Conservation (phyloP, 2,888 invertebrate genomes). For the Drymonia ruficornis region DNA sequence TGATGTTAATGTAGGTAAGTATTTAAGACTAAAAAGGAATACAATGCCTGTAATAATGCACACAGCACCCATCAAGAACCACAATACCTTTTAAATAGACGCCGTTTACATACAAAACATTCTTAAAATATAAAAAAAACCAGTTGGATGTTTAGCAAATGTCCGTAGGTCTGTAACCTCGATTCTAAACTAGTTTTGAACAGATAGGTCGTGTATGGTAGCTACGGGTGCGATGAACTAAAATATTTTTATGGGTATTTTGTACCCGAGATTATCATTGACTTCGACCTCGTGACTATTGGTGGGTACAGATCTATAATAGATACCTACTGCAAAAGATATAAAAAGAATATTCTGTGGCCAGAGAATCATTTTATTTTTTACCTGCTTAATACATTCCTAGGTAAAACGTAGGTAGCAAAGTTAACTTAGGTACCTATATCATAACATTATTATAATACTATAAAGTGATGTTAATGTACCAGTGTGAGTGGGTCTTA, state of each 20-base stretch:
- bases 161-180: slow-evolving; percentile 4
- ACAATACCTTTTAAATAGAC: neutral
- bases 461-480: too few relatives aligned
- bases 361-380: too few relatives aligned
- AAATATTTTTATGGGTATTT: slow-evolving; percentile 1
- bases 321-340: neutral
- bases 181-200: neutral
- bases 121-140: slow-evolving; percentile 2
- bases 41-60: neutral
- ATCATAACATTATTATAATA: too few relatives aligned
- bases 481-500: too few relatives aligned
- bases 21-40: too few relatives aligned
- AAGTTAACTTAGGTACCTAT: too few relatives aligned
- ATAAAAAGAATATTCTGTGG: neutral
- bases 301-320: neutral
- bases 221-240: slow-evolving; percentile 2
- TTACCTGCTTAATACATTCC: too few relatives aligned
- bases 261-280: neutral
- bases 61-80: neutral
- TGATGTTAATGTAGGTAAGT: too few relatives aligned
- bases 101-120: neutral
- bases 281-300: neutral
- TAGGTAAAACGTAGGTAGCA: too few relatives aligned
- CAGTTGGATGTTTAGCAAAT: neutral
- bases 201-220: neutral